Evolutionary conservation across 2,113 vertebrate species (phyloP).

Genomic region (Nematolebias whitei): DNA sequence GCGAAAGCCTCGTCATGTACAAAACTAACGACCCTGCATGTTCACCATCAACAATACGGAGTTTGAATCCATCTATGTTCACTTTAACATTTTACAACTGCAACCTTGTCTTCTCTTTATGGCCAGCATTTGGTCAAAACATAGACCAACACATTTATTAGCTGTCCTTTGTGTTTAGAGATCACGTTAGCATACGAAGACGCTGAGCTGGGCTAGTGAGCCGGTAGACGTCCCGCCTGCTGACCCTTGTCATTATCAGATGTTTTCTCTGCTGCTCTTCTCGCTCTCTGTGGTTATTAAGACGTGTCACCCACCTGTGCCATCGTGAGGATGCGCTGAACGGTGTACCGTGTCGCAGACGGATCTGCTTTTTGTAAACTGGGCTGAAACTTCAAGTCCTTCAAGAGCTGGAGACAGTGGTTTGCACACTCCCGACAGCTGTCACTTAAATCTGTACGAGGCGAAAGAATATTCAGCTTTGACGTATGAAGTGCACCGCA

Average conservation of each 20-base stretch:
- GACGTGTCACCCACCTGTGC: constrained; percentile 80
- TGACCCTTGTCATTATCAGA: neutral
- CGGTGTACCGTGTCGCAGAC: constrained; percentile 48
- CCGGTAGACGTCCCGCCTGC: too few relatives aligned
- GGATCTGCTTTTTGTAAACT: constrained; percentile 77
- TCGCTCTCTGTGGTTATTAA: neutral
- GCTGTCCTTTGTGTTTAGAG: too few relatives aligned
- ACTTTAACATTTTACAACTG: too few relatives aligned
- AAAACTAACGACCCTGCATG: too few relatives aligned
- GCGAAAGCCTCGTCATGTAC: neutral
- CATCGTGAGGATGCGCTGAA: constrained; percentile 83
- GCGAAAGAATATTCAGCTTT: neutral
- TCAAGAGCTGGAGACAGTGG: constrained; percentile 84
- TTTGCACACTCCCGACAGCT: constrained; percentile 87
- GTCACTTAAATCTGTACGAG: constrained; percentile 81
- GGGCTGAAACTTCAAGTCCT: constrained; percentile 82
- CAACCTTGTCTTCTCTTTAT: neutral
- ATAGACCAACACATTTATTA: too few relatives aligned
- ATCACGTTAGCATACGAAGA: too few relatives aligned
- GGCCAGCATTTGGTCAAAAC: neutral
- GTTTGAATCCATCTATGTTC: too few relatives aligned
- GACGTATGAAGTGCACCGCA: neutral
- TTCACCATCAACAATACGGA: too few relatives aligned
- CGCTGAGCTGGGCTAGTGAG: too few relatives aligned
- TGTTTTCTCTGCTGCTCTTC: neutral